phyloP scores from a whole-genome alignment of 2,113 vertebrate genomes.

The Pteropus alecto region DNA sequence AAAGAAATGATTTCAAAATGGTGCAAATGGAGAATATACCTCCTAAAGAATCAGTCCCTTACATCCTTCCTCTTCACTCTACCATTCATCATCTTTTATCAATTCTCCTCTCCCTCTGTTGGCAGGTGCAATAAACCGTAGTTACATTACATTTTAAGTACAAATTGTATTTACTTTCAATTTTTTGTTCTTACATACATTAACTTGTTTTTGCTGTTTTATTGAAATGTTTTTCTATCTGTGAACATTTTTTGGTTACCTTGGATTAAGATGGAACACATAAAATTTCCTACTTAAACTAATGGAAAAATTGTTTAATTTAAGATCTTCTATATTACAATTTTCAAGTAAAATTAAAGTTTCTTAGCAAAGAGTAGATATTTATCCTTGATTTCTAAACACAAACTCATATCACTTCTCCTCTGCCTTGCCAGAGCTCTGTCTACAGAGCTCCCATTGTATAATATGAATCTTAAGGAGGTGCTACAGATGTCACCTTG shows the following conservation, averaged over 20 bases:
- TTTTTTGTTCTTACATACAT: background rate
- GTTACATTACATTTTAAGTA: background rate
- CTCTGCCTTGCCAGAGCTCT: background rate
- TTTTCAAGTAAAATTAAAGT: conserved; percentile 19
- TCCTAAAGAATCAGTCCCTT: background rate
- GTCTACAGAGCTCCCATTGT: background rate
- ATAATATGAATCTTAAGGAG: background rate
- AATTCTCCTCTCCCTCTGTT: background rate
- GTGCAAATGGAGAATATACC: background rate
- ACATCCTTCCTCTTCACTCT: background rate
- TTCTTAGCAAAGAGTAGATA: conserved; percentile 8
- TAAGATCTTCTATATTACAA: background rate
- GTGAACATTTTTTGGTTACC: background rate
- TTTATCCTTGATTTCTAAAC: conserved; percentile 51
- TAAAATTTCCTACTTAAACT: background rate
- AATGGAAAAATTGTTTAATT: background rate
- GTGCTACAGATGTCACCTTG: background rate
- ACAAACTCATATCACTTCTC: background rate
- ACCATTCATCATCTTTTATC: background rate
- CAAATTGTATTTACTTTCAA: background rate
- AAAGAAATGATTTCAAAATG: background rate
- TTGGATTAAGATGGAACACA: background rate
- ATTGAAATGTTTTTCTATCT: background rate
- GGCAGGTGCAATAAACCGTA: background rate
- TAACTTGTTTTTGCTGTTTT: background rate